Base-by-base conservation (phyloP, 2,113 vertebrate genomes). In the Bos taurus region DNA sequence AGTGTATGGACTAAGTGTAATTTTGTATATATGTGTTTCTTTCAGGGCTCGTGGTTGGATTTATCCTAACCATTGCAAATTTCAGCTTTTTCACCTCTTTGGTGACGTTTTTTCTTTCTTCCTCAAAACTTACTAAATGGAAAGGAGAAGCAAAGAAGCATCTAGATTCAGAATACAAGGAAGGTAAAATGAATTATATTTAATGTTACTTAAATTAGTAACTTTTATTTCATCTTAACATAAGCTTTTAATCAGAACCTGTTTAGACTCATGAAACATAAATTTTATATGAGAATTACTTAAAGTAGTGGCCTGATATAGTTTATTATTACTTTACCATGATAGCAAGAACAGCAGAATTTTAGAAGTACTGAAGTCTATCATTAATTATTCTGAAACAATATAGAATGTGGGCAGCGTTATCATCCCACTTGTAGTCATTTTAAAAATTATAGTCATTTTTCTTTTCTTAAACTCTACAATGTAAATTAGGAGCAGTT, bases 91-190 rank as follows among this genome's bases (percentile, higher is more conserved):
- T 99, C 98, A 99, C 98, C 19, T 98, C 99, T 59, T 98, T 99
- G 98, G 95, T 99, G 84, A 98, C 98, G 28, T 99, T 99, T 99
- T 99, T 99, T 97, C 85, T 99, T 98, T 99, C 99, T 90, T 99
- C 99, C 96, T 99, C 99, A 95, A 99, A 99, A 98, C 99, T 99
- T 95, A 99, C 99, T 13, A 99, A 99, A 95, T 99, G 99, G 99
- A 99, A 99, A 87, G 99, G 99, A 88, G 98, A 99, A 19, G 50
- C 97, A 91, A 99, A 99, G 98, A 99, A 99, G 97, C 99, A 98
- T n/a, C 99, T 99, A 40, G 99, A 99, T 97, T 98, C 99, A 0
- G 99, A 99, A 93, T 99, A 99, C 98, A 99, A 99, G 98, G 99
- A 99, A 99, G 99, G 99, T 99, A 98, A 99, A 86, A 33, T 95